Evolutionary conservation across 1,140 invertebrate genomes (phyloP).

Genomic region (Dreissena polymorpha): DNA sequence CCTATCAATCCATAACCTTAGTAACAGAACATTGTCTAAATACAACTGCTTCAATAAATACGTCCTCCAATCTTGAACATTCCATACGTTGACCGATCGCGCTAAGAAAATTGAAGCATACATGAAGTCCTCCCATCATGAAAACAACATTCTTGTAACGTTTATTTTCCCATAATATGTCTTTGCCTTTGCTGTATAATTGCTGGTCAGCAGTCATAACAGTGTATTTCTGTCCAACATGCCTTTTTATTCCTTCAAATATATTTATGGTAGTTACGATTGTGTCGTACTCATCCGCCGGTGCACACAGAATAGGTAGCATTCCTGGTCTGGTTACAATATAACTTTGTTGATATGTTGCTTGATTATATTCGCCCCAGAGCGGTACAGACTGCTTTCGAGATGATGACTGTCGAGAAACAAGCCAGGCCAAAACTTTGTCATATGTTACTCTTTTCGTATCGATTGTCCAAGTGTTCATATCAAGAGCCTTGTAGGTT

Average conservation of each 20-base stretch:
- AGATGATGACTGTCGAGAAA: neutral
- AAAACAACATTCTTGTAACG: no score
- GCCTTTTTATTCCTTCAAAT: neutral
- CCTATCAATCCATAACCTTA: conserved; percentile 40
- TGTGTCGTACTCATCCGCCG: conserved; percentile 44
- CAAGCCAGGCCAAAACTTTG: no score
- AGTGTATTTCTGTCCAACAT: no score
- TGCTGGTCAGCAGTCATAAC: no score
- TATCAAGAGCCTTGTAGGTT: no score
- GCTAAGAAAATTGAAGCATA: conserved; percentile 49
- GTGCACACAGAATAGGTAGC: conserved; percentile 33
- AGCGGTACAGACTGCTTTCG: neutral
- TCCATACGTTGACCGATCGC: conserved; percentile 53
- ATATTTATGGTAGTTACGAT: neutral
- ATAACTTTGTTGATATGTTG: neutral
- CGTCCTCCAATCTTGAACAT: conserved; percentile 42
- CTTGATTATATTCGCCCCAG: conserved; percentile 16
- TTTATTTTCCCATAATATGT: no score
- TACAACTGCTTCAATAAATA: conserved; percentile 36
- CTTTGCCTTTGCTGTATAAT: no score
- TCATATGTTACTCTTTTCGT: no score
- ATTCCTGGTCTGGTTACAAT: conserved; percentile 5
- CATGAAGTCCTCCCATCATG: conserved; percentile 32
- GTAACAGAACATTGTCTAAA: conserved; percentile 20
- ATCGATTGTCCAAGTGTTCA: no score